These are phyloP conservation scores for Eulacestoma nigropectus DNA, from an alignment of 2,113 vertebrate genomes.

Conservation along the genomic window DNA sequence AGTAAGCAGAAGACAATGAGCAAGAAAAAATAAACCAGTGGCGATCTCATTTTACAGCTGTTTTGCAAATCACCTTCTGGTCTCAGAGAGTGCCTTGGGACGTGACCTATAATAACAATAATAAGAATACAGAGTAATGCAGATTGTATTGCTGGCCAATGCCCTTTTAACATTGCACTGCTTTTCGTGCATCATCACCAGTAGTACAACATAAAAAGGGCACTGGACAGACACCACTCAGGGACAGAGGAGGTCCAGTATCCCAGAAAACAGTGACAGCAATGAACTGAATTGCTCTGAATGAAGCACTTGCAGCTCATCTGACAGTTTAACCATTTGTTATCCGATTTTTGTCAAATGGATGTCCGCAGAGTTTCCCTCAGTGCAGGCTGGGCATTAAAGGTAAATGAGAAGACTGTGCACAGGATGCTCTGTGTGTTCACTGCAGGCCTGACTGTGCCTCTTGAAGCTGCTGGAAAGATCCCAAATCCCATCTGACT, in stretches of 20 bases:
- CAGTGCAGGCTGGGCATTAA: not conserved
- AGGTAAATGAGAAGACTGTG: not conserved
- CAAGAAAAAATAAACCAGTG: not conserved
- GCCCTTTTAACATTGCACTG: constrained; percentile 87
- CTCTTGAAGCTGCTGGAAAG: not conserved
- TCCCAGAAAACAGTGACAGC: not conserved
- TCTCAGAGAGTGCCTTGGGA: not conserved
- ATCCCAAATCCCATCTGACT: not conserved
- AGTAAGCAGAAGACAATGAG: not conserved
- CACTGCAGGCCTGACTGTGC: not conserved
- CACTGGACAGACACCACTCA: constrained; percentile 73
- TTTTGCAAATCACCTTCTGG: not conserved
- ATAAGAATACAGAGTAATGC: not conserved
- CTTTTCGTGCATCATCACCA: constrained; percentile 76
- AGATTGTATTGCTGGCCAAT: constrained; percentile 75
- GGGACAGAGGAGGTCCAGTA: not conserved
- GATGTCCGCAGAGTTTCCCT: not conserved
- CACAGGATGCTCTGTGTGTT: not conserved
- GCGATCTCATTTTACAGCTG: not conserved
- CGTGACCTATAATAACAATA: not conserved
- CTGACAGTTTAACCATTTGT: not conserved
- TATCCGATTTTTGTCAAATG: not conserved
- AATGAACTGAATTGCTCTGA: not conserved
- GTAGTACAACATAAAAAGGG: constrained; percentile 84
- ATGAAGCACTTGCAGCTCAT: not conserved